phyloP scores from a whole-genome alignment of 1,140 invertebrate species.

The Drosophila auraria region DNA sequence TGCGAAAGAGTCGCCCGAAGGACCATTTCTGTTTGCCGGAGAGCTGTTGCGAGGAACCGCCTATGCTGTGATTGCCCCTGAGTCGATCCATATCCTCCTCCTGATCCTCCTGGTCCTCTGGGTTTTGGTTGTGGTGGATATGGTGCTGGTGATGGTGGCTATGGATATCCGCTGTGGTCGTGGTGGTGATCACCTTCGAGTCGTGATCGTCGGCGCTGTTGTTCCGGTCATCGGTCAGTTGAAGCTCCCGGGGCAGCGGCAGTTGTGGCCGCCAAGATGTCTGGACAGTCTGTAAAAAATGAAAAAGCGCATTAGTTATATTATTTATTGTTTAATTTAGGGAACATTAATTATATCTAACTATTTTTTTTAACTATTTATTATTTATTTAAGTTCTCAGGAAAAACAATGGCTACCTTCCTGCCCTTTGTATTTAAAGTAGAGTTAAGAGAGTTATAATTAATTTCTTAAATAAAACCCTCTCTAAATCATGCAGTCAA shows the following conservation, averaged over 20 bases:
- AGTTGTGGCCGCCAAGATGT: conserved; percentile 83
- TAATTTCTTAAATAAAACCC: not conserved
- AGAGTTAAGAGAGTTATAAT: not conserved
- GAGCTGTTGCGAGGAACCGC: conserved; percentile 63
- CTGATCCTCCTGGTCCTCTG: conserved; percentile 18
- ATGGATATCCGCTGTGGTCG: conserved; percentile 46
- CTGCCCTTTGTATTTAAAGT: not conserved
- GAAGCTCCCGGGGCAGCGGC: conserved; percentile 80
- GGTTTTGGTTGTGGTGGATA: not conserved
- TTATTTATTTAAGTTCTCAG: not conserved
- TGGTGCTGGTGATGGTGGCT: conserved; percentile 5
- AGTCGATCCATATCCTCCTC: conserved; percentile 69
- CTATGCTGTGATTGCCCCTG: conserved; percentile 60
- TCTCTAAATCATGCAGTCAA: not conserved
- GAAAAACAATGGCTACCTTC: too few species aligned
- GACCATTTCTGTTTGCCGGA: conserved; percentile 89
- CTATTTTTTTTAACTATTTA: too few species aligned
- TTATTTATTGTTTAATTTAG: not conserved
- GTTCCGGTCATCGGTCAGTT: conserved; percentile 65
- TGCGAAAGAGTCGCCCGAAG: conserved; percentile 89
- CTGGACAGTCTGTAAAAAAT: conserved; percentile 80
- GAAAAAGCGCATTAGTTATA: conserved; percentile 47
- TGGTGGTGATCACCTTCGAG: conserved; percentile 51
- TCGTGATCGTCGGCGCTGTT: conserved; percentile 47
- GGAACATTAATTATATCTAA: not conserved